Conservation (phyloP, 2,113 vertebrate genomes). For the Enhydra lutris region DNA sequence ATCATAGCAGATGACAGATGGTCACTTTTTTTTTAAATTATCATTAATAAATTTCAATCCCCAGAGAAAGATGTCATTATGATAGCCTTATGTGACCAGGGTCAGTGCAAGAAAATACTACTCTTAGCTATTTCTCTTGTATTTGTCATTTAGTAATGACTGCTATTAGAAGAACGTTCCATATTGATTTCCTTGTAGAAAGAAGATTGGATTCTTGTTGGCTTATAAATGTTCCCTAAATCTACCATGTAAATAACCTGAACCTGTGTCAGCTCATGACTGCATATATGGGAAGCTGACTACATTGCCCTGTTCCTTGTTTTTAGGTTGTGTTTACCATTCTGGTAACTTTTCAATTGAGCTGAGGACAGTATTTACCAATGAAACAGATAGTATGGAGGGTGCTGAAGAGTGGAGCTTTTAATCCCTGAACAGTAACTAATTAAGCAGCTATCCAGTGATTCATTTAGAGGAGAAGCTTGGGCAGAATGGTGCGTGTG, state of each 20-base stretch:
- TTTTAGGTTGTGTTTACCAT: not conserved
- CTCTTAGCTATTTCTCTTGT: not conserved
- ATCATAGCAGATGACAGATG: not conserved
- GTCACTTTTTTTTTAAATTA: too few relatives aligned
- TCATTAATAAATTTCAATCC: not conserved
- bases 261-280: not conserved
- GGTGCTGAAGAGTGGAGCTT: not conserved
- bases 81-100: not conserved
- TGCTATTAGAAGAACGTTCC: not conserved
- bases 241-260: rapidly evolving
- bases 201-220: not conserved
- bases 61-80: not conserved
- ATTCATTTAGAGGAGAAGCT: not conserved
- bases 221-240: not conserved
- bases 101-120: not conserved
- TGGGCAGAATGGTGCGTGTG: not conserved
- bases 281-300: not conserved
- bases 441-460: not conserved
- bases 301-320: not conserved
- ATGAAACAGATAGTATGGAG: not conserved
- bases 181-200: not conserved
- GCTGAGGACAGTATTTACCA: not conserved
- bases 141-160: not conserved
- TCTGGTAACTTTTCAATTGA: not conserved
- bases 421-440: not conserved